Conservation (phyloP, 2,797 vertebrate species). For the Enteromius fasciolatus region DNA sequence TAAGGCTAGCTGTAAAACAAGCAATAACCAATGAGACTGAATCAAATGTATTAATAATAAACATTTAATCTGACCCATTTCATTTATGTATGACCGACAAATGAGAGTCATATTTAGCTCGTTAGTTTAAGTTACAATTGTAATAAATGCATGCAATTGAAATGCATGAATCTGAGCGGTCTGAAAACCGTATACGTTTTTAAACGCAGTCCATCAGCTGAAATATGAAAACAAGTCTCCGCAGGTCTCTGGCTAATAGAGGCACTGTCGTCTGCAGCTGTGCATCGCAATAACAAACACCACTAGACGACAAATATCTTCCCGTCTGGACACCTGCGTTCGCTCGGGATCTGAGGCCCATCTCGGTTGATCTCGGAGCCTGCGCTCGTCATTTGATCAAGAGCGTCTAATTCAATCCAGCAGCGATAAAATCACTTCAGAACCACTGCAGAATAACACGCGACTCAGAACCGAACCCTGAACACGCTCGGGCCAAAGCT, state of each 20-base stretch:
- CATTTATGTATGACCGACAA: no score
- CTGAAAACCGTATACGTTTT: neutral
- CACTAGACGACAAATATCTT: neutral
- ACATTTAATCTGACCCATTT: no score
- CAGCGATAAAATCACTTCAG: neutral
- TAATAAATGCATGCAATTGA: neutral
- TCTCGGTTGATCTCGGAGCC: neutral
- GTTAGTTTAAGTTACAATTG: neutral
- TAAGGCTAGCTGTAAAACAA: no score
- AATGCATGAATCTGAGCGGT: neutral
- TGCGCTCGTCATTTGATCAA: neutral
- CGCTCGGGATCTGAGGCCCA: neutral
- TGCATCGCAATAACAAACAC: neutral
- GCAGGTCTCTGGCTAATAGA: neutral
- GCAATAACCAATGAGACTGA: no score
- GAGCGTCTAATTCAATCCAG: neutral
- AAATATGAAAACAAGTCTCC: neutral
- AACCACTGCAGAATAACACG: neutral
- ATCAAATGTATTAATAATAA: no score
- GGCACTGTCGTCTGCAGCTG: neutral
- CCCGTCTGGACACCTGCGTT: neutral
- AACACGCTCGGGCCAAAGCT: neutral
- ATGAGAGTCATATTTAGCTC: no score
- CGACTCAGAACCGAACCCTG: neutral
- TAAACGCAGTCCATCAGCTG: neutral